A percentile compares a stretch with the other conserved stretches of the same genome.
phyloP scores from a whole-genome alignment of 2,113 vertebrate genomes.

The Amazona vittata region DNA sequence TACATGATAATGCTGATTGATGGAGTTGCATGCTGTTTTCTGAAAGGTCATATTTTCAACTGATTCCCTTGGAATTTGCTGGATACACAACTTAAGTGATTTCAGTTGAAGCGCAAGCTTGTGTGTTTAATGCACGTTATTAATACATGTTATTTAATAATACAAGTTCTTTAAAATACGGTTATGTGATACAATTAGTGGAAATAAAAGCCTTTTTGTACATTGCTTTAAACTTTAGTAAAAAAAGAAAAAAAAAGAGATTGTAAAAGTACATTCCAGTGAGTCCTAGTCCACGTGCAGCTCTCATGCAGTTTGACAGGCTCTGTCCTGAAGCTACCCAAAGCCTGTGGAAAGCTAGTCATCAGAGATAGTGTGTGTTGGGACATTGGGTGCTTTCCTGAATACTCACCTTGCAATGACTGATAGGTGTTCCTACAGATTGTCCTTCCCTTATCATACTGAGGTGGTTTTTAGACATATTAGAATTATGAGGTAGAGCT shows the following conservation, averaged over 20 bases:
- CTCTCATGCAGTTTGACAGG: not conserved
- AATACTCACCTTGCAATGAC: not conserved
- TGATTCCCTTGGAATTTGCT: conserved; percentile 61
- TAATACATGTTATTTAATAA: not conserved
- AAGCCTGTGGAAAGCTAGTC: not conserved
- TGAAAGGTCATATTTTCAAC: conserved; percentile 69
- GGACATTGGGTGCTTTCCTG: not conserved
- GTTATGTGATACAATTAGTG: not conserved
- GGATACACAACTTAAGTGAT: conserved; percentile 23
- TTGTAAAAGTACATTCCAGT: not conserved
- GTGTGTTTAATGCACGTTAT: not conserved
- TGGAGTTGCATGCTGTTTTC: conserved; percentile 35
- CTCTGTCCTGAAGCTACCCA: not conserved
- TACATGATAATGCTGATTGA: conserved; percentile 58
- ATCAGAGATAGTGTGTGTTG: not conserved
- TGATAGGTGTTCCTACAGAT: not conserved
- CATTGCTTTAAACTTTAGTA: not conserved
- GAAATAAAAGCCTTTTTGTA: not conserved
- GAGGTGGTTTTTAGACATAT: not conserved
- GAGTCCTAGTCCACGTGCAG: not conserved
- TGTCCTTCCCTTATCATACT: not conserved
- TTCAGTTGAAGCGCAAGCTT: not conserved
- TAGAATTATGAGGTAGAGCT: not conserved
- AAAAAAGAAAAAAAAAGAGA: not conserved
- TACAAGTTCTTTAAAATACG: not conserved